Base-by-base conservation (phyloP, 2,888 invertebrate species). In the Leuctra nigra region DNA sequence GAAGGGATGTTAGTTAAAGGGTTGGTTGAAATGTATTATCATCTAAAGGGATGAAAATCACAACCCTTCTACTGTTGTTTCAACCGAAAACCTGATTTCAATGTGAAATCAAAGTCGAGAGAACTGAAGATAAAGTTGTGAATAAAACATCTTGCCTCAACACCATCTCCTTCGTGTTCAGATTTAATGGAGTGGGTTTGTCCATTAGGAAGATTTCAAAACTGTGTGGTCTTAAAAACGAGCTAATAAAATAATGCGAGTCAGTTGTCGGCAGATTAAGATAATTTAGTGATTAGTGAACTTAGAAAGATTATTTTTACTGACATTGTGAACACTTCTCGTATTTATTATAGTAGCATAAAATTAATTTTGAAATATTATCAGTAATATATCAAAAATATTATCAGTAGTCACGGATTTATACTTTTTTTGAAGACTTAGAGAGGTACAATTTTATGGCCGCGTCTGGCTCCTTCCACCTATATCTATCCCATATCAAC, bases 151-250 rank as follows among this genome's bases (percentile, higher is more conserved):
- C 39, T 39, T 20, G 16, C 6, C 11, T 29, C 29, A 7, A 29
- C 6, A 29, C 29, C 29, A 7, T 29, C 29, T 11, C 6, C 29
- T 29, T 11, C 7, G 29, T 29, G 11, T 29, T 6, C 29, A 20
- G n/a, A 41, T 9, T 50, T 50, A 50, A 50, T 50, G 35, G 50
- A 50, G 33, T 16, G 6, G 35, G 33, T 29, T 33, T 14, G 20
- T 39, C 52, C 52, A 52, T 52, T 56, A 56, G 41, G 50, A 50
- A 41, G 24, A 54, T 54, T 54, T 14, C n/a, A n/a, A 41, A 41
- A 50, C 16, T 50, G 33, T 50, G 56, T 52, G 47, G 29, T 22
- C 39, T 41, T 24, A 29, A 13, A 46, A 53, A 53, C 41, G 35
- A 35, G 53, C 38, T 53, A 53, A 53, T 41, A 54, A 54, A 41